Conservation (phyloP, 2,797 vertebrate species). For the Caiman crocodilus region DNA sequence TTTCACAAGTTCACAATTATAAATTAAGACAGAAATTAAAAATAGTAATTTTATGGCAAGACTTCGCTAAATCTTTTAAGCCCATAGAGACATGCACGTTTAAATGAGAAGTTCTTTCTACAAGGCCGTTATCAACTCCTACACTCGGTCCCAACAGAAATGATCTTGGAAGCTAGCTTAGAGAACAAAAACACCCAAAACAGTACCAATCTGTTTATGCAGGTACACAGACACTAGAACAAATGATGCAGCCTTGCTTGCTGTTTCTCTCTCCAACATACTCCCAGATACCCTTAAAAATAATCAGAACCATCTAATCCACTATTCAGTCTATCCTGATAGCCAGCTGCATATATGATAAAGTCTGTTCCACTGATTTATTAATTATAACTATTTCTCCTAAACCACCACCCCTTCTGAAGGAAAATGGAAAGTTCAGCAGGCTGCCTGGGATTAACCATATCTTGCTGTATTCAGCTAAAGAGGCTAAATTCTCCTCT, state of each 20-base stretch:
- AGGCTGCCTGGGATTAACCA: not conserved
- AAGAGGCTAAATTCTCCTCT: constrained; percentile 42
- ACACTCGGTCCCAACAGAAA: not conserved
- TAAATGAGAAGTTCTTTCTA: no score
- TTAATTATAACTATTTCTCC: not conserved
- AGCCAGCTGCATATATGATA: not conserved
- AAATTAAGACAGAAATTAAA: no score
- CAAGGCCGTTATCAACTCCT: no score
- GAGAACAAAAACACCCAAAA: not conserved
- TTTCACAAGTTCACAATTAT: no score
- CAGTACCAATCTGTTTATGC: not conserved
- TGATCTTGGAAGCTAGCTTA: not conserved
- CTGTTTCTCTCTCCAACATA: not conserved
- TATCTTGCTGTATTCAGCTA: constrained; percentile 2
- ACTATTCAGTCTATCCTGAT: not conserved
- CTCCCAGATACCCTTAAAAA: not conserved
- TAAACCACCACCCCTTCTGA: not conserved
- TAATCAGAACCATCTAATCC: not conserved
- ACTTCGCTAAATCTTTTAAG: no score
- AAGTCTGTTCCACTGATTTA: not conserved
- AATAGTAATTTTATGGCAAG: no score
- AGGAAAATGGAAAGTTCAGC: not conserved
- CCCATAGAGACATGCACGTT: no score
- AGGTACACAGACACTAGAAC: not conserved
- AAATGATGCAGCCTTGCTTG: not conserved